phyloP scores from a whole-genome alignment of 2,797 vertebrate species.

The Spheniscus humboldti region DNA sequence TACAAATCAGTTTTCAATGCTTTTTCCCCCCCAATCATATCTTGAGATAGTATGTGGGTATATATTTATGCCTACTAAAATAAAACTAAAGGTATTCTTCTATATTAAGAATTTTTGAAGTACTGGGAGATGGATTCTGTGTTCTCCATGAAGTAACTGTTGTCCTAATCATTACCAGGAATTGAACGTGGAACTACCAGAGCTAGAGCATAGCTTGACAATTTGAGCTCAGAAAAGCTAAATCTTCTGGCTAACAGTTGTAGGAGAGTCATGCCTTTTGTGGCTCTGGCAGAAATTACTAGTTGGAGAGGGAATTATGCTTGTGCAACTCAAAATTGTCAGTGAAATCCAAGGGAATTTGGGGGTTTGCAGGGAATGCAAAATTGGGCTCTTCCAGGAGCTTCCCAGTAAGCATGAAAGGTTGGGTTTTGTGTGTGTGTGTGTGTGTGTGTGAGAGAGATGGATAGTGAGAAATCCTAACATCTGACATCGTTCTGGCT shows the following conservation, averaged over 20 bases:
- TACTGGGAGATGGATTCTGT: not conserved
- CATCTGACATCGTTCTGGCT: not conserved
- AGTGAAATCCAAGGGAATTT: conserved; percentile 50
- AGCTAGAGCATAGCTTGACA: conserved; percentile 27
- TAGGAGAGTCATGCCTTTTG: conserved; percentile 47
- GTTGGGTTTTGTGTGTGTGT: not conserved
- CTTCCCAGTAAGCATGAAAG: conserved; percentile 1
- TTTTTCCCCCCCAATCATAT: accelerated
- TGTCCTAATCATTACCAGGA: conserved; percentile 60
- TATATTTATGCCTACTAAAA: not conserved
- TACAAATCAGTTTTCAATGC: not conserved
- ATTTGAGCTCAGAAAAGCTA: conserved; percentile 45
- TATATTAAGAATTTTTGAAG: not conserved
- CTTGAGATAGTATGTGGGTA: not conserved
- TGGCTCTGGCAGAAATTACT: conserved; percentile 46
- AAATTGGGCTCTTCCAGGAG: conserved; percentile 24
- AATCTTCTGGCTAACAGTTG: conserved; percentile 50
- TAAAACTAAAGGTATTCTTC: not conserved
- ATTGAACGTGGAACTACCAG: conserved; percentile 57
- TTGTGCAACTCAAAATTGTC: conserved; percentile 48
- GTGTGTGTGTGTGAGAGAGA: not conserved
- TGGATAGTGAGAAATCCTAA: not conserved
- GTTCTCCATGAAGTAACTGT: conserved; percentile 8
- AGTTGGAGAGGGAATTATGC: conserved; percentile 38
- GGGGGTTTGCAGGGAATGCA: conserved; percentile 54